Evolutionary conservation across 2,888 invertebrate species (phyloP).

Genomic region (Furcula furcula): DNA sequence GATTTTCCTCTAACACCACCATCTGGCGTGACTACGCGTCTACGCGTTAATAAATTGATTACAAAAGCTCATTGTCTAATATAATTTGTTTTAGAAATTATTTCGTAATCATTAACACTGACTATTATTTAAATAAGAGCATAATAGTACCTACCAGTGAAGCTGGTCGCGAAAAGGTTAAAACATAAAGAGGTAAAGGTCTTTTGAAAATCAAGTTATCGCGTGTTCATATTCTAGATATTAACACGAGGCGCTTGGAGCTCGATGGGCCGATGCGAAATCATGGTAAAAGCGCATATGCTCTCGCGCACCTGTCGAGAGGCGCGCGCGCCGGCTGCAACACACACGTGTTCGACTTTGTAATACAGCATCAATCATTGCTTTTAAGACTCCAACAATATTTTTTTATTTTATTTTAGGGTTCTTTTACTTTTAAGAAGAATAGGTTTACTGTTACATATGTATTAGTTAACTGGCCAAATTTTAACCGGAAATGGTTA

Average conservation of each 20-base stretch:
- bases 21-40: too few species aligned
- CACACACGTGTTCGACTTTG: conserved; percentile 47
- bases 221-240: conserved; percentile 17
- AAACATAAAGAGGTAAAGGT: conserved; percentile 31
- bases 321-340: conserved; percentile 41
- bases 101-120: not conserved
- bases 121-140: conserved; percentile 13
- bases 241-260: conserved; percentile 14
- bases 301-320: conserved; percentile 30
- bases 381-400: conserved; percentile 27
- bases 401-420: conserved; percentile 2
- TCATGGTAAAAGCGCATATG: conserved; percentile 46
- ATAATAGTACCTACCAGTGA: conserved; percentile 17
- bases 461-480: too few species aligned
- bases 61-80: conserved; percentile 1
- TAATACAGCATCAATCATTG: conserved; percentile 44
- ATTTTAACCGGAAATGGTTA: too few species aligned
- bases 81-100: conserved; percentile 3
- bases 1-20: not conserved
- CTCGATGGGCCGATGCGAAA: conserved; percentile 33
- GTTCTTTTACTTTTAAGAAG: not conserved
- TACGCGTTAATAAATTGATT: too few species aligned
- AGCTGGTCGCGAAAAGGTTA: conserved; percentile 31
- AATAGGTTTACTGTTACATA: too few species aligned
- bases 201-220: conserved; percentile 36